A percentile compares a stretch with the other conserved stretches of the same genome.
These are phyloP conservation scores for Caenorhabditis sp. DNA, from an alignment of 2,888 invertebrate genomes.

Conservation along the genomic window DNA sequence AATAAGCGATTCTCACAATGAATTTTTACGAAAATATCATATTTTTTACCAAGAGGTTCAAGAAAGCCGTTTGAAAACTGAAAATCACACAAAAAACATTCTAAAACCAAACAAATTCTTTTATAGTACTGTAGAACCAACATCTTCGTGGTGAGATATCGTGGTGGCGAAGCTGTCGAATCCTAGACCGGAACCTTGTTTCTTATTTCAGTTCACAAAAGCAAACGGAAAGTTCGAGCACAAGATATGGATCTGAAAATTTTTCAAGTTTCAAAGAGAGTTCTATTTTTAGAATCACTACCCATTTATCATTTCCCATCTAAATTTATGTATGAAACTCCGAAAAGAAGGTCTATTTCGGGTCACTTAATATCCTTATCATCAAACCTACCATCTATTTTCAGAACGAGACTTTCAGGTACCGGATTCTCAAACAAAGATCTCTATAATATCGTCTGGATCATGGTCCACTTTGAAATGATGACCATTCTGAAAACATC, in stretches of 20 bases:
- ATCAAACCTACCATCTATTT: conserved; percentile 1
- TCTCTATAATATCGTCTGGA: not conserved
- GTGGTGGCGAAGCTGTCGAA: too few relatives aligned
- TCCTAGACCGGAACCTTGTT: too few relatives aligned
- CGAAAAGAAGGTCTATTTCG: conserved; percentile 11
- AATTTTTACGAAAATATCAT: too few relatives aligned
- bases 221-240: too few relatives aligned
- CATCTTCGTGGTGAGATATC: too few relatives aligned
- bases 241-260: not conserved
- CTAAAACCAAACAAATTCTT: too few relatives aligned
- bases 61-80: too few relatives aligned
- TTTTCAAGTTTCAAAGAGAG: conserved; percentile 6
- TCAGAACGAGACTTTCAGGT: not conserved
- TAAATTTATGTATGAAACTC: not conserved
- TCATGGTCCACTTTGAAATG: not conserved
- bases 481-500: conserved; percentile 26
- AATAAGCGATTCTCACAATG: too few relatives aligned
- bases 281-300: not conserved
- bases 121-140: too few relatives aligned
- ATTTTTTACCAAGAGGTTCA: too few relatives aligned
- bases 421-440: not conserved
- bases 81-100: too few relatives aligned
- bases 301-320: conserved; percentile 17
- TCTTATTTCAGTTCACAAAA: too few relatives aligned
- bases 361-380: conserved; percentile 17